Evolutionary conservation across 2,113 vertebrate species (phyloP), one percentile per base, ranked within the genome.

Genomic region (Serilophus lunatus): DNA sequence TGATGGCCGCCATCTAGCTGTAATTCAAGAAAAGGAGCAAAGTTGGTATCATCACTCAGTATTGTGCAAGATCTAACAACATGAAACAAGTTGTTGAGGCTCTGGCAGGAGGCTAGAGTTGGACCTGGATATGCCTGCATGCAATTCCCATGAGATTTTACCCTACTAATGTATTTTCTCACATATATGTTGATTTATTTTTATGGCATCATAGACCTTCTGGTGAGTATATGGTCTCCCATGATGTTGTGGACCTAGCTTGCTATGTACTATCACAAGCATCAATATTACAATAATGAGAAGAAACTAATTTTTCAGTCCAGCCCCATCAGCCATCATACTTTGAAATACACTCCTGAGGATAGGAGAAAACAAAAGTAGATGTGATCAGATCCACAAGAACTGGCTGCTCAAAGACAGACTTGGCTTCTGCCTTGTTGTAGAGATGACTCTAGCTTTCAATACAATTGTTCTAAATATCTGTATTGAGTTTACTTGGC

Each of bases 31-130:
- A 64, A 40, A 31, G 19, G 40, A 69, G 65, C 76, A 53, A 92
- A 96, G 93, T 82, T 91, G 93, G 85, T 81, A 53, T 83, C 57
- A 76, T 96, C 92, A 86, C 60, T 97, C 96, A 94, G 29, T 68
- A 33, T 44, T 88, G 54, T 0, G 0, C 82, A 90, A 81, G 71
- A 15, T 38, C 63, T 82, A 50, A 69, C 13, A 42, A 49, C 57
- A 60, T 17, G n/a, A 94, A 88, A 83, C 61, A 61, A 88, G 44
- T 44, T 64, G 72, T 40, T 83, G 64, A 66, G 79, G 19, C 38
- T 11, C 64, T 88, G 76, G 64, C 76, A 78, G 28, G 36, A 92
- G 49, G n/a, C 56, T 71, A 5, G 13, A 10, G 44, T 18, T 81
- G 80, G 86, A 68, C 42, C 23, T 93, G 40, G 57, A 64, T 53